Base-by-base conservation (phyloP, 2,888 invertebrate species). In the Macrophya alboannulata region DNA sequence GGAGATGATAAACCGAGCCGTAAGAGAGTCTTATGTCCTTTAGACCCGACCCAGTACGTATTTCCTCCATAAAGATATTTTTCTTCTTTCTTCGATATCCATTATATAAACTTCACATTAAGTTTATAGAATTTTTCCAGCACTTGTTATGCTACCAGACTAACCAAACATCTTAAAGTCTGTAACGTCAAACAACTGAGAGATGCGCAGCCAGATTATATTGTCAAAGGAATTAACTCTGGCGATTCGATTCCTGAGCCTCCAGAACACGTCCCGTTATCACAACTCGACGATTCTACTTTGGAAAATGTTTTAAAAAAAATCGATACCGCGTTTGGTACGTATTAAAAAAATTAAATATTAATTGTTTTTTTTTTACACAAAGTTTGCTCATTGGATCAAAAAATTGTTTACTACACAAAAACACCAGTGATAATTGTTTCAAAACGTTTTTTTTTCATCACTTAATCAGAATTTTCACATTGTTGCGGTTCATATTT, bases 21-120 rank as follows among this genome's bases (percentile, higher is more conserved):
- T 17, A 88, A 89, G 86, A 90, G 97, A 84, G 95, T 97, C 86
- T 94, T 95, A 37, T 97, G 97, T 89, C 97, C 97, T 0, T 94
- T 97, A 87, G 97, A 97, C 93, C 94, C 95, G 1, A 96, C 96
- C 90, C 97, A 97, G 95, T 97, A 94, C 93, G 95, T 95, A 77
- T 25, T 4, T 85, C 81, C 43, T 84, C 81, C 51, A 6, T 79
- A 48, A 59, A 25, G 9, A 65, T 68, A 55, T 25, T 81, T 74
- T 55, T 65, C 37, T 6, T 17, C 81, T 45, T 86, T 87, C 71
- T 85, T 43, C 12, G 15, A 84, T 37, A 25, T 86, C 85, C 83
- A 87, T 68, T 85, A 77, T 21, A 59, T 74, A 25, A 62, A 83
- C 84, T 84, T 83, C 79, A 86, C 85, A 87, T 85, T 84, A 79